phyloP scores from a whole-genome alignment of 2,888 invertebrate species.

The Meta bourneti region DNA sequence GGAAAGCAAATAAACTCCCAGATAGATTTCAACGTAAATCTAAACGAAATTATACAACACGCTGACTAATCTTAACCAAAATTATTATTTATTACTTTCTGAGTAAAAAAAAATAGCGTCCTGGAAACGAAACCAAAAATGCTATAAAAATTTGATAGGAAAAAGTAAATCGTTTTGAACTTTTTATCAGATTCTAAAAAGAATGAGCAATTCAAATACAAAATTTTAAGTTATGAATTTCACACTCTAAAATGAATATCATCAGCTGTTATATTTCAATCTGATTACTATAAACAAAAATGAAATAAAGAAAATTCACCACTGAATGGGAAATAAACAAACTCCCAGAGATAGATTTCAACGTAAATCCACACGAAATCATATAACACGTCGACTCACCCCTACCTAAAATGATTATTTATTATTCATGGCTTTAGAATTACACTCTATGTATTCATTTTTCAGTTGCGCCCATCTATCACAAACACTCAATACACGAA shows the following conservation, averaged over 20 bases:
- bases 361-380: background rate
- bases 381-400: background rate
- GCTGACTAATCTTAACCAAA: background rate
- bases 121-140: no score
- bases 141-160: no score
- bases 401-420: background rate
- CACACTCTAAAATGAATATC: no score
- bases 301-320: background rate
- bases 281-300: background rate
- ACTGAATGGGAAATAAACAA: background rate
- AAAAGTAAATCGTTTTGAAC: no score
- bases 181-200: no score
- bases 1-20: background rate
- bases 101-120: no score
- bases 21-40: background rate
- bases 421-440: background rate
- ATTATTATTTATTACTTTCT: background rate
- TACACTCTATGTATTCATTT: constrained; percentile 29
- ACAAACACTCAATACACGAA: constrained; percentile 52
- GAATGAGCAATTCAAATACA: no score
- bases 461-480: constrained; percentile 31
- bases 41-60: background rate
- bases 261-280: background rate
- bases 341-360: background rate
- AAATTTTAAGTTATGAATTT: no score